phyloP scores from a whole-genome alignment of 2,113 vertebrate genomes.

The Otocyon megalotis region DNA sequence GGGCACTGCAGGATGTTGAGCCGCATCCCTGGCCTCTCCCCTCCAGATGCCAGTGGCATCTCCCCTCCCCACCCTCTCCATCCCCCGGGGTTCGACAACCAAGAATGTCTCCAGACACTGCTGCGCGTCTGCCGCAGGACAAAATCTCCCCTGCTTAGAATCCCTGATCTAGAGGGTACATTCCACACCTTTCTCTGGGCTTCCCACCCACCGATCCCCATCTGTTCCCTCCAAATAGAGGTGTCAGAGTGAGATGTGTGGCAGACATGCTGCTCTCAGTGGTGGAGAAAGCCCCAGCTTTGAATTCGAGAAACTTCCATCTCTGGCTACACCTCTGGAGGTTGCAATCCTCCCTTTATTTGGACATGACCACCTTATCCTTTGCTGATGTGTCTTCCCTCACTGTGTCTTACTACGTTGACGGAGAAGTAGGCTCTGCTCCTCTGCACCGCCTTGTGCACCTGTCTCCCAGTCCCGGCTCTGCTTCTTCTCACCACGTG shows the following conservation, averaged over 20 bases:
- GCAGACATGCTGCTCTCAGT: background rate
- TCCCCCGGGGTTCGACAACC: background rate
- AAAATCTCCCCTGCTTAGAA: background rate
- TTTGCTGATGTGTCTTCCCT: background rate
- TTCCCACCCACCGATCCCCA: background rate
- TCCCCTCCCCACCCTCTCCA: background rate
- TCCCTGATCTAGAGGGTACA: background rate
- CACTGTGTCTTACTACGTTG: too few relatives aligned
- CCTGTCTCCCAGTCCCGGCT: background rate
- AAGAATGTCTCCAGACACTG: background rate
- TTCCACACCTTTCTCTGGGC: background rate
- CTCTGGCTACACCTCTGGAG: background rate
- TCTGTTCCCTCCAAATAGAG: background rate
- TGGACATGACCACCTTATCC: too few relatives aligned
- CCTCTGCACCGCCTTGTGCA: rapidly evolving
- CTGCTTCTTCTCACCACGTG: background rate
- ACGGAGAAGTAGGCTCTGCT: rapidly evolving
- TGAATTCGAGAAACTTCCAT: background rate
- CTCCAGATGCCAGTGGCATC: background rate
- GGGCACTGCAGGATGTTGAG: rapidly evolving
- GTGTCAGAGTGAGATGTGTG: background rate
- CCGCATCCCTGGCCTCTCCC: background rate
- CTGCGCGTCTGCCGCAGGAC: background rate
- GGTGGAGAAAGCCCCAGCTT: background rate
- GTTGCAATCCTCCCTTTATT: background rate